These are phyloP conservation scores for Oryzias sinensis DNA, from an alignment of 2,797 vertebrate species.

Conservation along the genomic window DNA sequence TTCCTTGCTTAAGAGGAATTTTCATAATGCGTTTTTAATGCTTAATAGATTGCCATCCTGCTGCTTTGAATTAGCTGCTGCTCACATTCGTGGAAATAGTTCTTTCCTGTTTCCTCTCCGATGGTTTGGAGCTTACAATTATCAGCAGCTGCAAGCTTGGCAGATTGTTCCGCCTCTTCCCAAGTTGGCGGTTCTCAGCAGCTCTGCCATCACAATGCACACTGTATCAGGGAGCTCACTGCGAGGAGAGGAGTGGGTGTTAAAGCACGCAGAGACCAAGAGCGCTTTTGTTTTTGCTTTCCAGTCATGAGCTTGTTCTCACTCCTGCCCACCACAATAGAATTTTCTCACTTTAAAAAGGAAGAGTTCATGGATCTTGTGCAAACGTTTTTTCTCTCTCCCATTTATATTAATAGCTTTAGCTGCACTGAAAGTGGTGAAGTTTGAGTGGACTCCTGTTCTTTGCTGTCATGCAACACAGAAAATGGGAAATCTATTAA, in stretches of 20 bases:
- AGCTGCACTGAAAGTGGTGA: no score
- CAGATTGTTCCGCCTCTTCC: constrained; percentile 10
- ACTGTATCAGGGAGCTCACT: constrained; percentile 43
- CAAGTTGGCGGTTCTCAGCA: constrained; percentile 32
- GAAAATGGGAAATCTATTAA: no score
- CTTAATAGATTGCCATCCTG: constrained; percentile 35
- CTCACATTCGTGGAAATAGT: constrained; percentile 11
- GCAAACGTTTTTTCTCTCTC: no score
- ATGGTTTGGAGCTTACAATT: constrained; percentile 25
- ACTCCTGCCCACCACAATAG: constrained; percentile 4
- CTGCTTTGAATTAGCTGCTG: constrained; percentile 15
- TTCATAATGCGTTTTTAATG: not conserved
- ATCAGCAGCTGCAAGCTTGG: constrained; percentile 18
- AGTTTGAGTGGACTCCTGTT: no score
- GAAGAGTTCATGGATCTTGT: not conserved
- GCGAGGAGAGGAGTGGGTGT: constrained; percentile 55
- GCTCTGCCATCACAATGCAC: constrained; percentile 41
- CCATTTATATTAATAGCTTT: no score
- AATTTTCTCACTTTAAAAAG: not conserved
- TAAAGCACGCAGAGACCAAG: constrained; percentile 47
- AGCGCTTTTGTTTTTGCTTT: constrained; percentile 55
- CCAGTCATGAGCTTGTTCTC: constrained; percentile 53
- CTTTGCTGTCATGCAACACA: no score
- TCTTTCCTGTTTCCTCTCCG: constrained; percentile 16
- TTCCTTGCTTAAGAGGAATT: no score